These are phyloP conservation scores for Cyclargus thomasi DNA, from an alignment of 1,140 invertebrate genomes.

Conservation along the genomic window DNA sequence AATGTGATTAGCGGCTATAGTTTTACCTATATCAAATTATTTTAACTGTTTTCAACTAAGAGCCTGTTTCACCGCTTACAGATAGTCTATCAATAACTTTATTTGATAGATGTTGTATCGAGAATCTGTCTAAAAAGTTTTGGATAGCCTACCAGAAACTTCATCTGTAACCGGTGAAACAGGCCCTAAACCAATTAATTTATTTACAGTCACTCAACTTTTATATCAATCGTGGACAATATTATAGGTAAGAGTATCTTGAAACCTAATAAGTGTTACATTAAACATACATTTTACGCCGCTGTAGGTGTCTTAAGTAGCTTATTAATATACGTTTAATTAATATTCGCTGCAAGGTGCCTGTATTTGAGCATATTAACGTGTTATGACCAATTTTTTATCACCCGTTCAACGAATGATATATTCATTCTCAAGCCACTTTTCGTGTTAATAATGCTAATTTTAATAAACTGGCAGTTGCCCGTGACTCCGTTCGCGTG, in stretches of 20 bases:
- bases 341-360: conserved; percentile 19
- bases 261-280: neutral
- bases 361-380: conserved; percentile 21
- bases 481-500: too few species aligned
- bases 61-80: too few species aligned
- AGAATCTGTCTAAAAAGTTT: too few species aligned
- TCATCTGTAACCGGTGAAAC: too few species aligned
- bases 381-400: neutral
- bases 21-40: too few species aligned
- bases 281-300: neutral
- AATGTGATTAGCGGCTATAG: too few species aligned
- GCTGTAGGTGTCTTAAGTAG: neutral
- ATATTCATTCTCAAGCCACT: neutral
- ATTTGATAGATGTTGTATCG: too few species aligned
- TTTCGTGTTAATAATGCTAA: neutral
- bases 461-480: neutral
- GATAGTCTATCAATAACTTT: too few species aligned
- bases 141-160: too few species aligned
- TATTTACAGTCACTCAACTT: conserved; percentile 5
- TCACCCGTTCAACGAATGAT: neutral
- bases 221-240: neutral
- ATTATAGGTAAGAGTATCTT: neutral
- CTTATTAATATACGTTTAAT: conserved; percentile 11
- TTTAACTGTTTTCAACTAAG: too few species aligned
- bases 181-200: too few species aligned